Evolutionary conservation across 2,113 vertebrate genomes (phyloP).

Genomic region (Eubucco bourcierii): DNA sequence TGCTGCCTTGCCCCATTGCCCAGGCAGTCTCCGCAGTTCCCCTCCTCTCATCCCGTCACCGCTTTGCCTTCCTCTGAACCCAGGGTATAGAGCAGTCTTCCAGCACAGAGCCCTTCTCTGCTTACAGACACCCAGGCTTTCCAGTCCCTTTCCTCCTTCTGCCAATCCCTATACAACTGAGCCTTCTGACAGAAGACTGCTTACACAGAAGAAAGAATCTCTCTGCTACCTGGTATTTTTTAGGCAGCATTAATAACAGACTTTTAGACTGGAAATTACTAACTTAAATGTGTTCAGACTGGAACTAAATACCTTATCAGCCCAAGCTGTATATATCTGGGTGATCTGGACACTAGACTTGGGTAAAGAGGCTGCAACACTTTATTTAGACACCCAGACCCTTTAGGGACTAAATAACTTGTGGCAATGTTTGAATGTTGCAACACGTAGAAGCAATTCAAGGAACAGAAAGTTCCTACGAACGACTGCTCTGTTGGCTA

Average conservation of each 20-base stretch:
- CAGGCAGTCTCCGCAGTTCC: conserved; percentile 15
- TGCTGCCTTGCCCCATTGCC: conserved; percentile 39
- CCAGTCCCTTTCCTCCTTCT: not conserved
- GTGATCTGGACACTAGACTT: not conserved
- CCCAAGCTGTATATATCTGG: not conserved
- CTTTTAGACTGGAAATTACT: not conserved
- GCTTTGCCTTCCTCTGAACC: conserved; percentile 49
- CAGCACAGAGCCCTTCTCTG: not conserved
- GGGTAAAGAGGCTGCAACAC: not conserved
- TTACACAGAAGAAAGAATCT: not conserved
- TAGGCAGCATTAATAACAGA: not conserved
- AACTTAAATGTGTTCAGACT: not conserved
- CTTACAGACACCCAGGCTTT: not conserved
- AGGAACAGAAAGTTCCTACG: not conserved
- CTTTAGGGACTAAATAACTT: not conserved
- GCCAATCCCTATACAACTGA: not conserved
- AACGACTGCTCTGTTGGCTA: not conserved
- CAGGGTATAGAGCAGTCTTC: conserved; percentile 21
- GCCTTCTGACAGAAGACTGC: not conserved
- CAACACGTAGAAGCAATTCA: not conserved
- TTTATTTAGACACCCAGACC: not conserved
- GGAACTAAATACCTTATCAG: not conserved
- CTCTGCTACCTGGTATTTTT: not conserved
- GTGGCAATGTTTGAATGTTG: not conserved
- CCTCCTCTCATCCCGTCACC: conserved; percentile 32